These are phyloP conservation scores for Ips typographus DNA, from an alignment of 1,140 invertebrate genomes.

Conservation along the genomic window DNA sequence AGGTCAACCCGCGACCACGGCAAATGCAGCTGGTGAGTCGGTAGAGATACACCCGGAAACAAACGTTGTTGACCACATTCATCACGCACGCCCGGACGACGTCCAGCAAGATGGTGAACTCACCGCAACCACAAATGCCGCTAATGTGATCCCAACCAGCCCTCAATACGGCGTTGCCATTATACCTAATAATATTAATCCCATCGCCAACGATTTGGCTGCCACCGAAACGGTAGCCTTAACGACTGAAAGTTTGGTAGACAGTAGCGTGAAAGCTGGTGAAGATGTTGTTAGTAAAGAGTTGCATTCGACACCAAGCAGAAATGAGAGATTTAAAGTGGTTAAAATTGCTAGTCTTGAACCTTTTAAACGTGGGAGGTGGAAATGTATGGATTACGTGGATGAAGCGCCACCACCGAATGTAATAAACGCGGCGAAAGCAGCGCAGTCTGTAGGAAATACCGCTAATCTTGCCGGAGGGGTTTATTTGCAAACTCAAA, in stretches of 20 bases:
- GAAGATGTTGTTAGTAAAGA: slow-evolving; percentile 44
- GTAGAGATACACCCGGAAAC: slow-evolving; percentile 36
- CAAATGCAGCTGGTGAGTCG: slow-evolving; percentile 45
- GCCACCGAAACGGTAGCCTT: slow-evolving; percentile 37
- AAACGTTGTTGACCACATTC: slow-evolving; percentile 15
- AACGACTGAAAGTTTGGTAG: slow-evolving; percentile 34
- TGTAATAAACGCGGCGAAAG: slow-evolving; percentile 32
- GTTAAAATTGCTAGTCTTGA: slow-evolving; percentile 96
- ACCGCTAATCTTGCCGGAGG: slow-evolving; percentile 32
- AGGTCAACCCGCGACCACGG: slow-evolving; percentile 52
- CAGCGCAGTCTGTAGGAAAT: slow-evolving; percentile 38
- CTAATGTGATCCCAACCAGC: slow-evolving; percentile 52
- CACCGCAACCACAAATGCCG: slow-evolving; percentile 38
- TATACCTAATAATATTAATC: slow-evolving; percentile 41
- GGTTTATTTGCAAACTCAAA: slow-evolving; percentile 49
- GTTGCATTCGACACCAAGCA: slow-evolving; percentile 51
- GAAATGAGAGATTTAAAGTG: slow-evolving; percentile 91
- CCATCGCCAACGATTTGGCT: slow-evolving; percentile 34
- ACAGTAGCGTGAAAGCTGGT: slow-evolving; percentile 28
- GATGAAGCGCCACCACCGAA: slow-evolving; percentile 57
- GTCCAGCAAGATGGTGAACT: slow-evolving; percentile 33
- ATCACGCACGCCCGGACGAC: slow-evolving; percentile 32
- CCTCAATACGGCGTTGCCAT: slow-evolving; percentile 52
- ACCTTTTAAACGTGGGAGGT: slow-evolving; percentile 90
- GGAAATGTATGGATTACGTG: slow-evolving; percentile 96